Base-by-base conservation (phyloP, 2,113 vertebrate species). In the Oenanthe oenanthe region DNA sequence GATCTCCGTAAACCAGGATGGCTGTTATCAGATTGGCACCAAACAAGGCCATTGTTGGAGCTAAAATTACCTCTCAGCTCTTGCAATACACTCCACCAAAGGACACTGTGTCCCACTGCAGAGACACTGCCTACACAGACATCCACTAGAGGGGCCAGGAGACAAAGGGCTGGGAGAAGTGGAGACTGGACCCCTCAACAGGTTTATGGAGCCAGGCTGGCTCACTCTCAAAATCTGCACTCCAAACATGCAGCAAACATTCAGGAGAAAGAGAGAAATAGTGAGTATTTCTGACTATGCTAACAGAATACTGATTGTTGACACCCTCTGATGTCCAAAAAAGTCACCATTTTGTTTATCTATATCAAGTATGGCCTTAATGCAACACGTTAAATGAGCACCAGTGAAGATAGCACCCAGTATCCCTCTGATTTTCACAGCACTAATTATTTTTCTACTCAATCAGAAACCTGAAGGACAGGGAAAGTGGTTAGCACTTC, bases 21-120 rank as follows among this genome's bases (percentile, higher is more conserved):
- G 43, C 26, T 32, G 26, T 74, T 97, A 97, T 96, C 95, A 96
- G 94, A 96, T 96, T 40, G 97, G 94, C 96, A 88, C 28, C 17
- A 7, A 6, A 43, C 18, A 12, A 89, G 78, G 76, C 76, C 61
- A 95, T 95, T 97, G 95, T 97, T 56, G 68, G 68, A 75, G 79
- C 83, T 91, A 97, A 95, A 95, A 95, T 90, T 96, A 94, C 21
- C 85, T 91, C 91, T 68, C 43, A 34, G 26, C 67, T 92, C 74
- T 89, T 6, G 12, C 60, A 3, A 68, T 54, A 79, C 0, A 11
- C 28, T 93, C 47, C 71, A 70, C 78, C 60, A 45, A 77, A 76
- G 89, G 74, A 95, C 92, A 89, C 20, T 0, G 9, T 38, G 89
- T 96, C 74, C 93, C 86, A 72, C 19, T 18, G 66, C 71, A 74